Conservation (phyloP, 1,140 invertebrate genomes). For the Neodiprion fabricii region DNA sequence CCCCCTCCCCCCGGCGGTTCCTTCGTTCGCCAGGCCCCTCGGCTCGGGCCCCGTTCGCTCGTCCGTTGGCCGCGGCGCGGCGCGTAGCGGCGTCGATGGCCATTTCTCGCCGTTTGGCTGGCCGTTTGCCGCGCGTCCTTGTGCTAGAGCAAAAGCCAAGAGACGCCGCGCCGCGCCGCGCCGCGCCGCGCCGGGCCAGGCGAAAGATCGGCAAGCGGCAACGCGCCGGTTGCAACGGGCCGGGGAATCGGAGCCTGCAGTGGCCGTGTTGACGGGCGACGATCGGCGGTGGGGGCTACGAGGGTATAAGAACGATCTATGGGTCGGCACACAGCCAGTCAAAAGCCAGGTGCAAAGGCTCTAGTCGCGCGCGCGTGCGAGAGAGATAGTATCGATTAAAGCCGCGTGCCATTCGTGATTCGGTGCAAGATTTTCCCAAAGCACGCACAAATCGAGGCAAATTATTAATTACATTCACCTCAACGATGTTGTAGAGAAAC, state of each 20-base stretch:
- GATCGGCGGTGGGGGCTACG: slow-evolving; percentile 55
- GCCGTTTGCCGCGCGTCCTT: neutral
- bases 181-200: neutral
- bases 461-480: no score
- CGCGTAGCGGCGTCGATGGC: neutral
- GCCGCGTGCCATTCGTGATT: slow-evolving; percentile 53
- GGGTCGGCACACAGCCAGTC: slow-evolving; percentile 50
- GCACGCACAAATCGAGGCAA: neutral
- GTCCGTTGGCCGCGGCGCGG: neutral
- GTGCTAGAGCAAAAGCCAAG: neutral
- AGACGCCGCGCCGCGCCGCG: no score
- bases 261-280: neutral
- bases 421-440: slow-evolving; percentile 50
- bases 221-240: neutral
- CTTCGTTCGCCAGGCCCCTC: neutral
- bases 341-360: slow-evolving; percentile 57
- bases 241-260: slow-evolving; percentile 4
- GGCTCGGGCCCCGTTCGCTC: no score
- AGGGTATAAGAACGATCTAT: slow-evolving; percentile 60
- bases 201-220: slow-evolving; percentile 2
- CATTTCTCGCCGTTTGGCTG: neutral
- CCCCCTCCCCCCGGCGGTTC: neutral
- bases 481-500: no score
- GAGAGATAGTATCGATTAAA: slow-evolving; percentile 47
- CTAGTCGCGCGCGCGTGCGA: slow-evolving; percentile 60